phyloP scores from a whole-genome alignment of 2,888 invertebrate genomes.

The Lasioglossum pauxillum region DNA sequence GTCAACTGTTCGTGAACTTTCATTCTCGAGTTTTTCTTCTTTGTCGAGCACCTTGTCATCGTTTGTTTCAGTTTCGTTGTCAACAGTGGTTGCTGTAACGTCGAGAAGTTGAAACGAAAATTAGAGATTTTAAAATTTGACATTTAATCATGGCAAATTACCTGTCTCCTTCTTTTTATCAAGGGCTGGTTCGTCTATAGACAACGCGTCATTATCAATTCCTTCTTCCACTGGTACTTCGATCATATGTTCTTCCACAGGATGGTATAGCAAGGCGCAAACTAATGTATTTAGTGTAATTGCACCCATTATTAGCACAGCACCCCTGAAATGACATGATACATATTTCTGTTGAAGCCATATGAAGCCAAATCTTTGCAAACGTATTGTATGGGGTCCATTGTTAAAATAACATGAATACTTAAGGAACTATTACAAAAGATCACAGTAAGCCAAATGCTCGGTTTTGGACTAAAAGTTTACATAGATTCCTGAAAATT shows the following conservation, averaged over 20 bases:
- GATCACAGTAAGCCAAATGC: no score
- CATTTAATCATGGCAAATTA: slow-evolving; percentile 13
- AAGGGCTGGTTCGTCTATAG: slow-evolving; percentile 73
- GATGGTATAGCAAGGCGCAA: slow-evolving; percentile 93
- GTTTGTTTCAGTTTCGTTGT: slow-evolving; percentile 36
- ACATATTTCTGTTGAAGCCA: not conserved
- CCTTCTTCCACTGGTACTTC: slow-evolving; percentile 84
- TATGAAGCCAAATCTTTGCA: not conserved
- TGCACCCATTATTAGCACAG: slow-evolving; percentile 92
- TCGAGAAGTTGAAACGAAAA: not conserved
- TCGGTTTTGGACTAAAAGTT: not conserved
- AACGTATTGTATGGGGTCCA: not conserved
- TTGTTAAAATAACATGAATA: not conserved
- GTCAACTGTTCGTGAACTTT: not conserved
- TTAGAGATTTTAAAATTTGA: not conserved
- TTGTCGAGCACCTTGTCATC: not conserved
- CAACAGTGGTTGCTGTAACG: slow-evolving; percentile 14
- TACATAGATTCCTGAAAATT: not conserved
- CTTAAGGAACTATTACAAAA: not conserved
- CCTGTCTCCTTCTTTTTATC: slow-evolving; percentile 40
- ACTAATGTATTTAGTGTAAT: slow-evolving; percentile 93
- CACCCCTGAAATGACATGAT: slow-evolving; percentile 86
- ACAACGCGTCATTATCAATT: slow-evolving; percentile 80
- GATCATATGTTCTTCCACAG: slow-evolving; percentile 92
- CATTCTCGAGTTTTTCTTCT: slow-evolving; percentile 10